phyloP scores from a whole-genome alignment of 2,797 vertebrate genomes.

The Melanotaenia boesemani region DNA sequence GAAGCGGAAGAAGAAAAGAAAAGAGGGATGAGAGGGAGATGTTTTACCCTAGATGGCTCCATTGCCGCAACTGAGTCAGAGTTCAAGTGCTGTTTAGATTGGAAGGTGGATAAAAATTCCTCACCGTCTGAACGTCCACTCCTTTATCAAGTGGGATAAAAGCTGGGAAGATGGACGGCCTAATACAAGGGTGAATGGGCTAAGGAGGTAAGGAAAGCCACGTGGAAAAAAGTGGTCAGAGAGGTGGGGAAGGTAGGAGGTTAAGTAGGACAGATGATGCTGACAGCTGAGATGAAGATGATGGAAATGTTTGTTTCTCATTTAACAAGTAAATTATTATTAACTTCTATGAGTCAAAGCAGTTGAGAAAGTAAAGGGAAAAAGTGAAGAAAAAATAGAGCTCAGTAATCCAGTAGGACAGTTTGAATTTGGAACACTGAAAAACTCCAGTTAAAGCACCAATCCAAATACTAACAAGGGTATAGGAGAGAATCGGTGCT shows the following conservation, averaged over 20 bases:
- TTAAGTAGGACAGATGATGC: background rate
- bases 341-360: background rate
- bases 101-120: conserved; percentile 86
- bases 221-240: background rate
- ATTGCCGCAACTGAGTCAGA: conserved; percentile 45
- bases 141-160: conserved; percentile 56
- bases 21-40: conserved; percentile 58
- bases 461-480: too few species aligned
- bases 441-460: too few species aligned
- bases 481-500: too few species aligned
- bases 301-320: conserved; percentile 12
- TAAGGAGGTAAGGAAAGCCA: background rate
- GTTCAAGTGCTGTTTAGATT: conserved; percentile 83
- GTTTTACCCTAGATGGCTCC: conserved; percentile 82
- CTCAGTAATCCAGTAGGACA: background rate
- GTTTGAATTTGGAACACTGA: too few species aligned
- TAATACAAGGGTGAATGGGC: conserved; percentile 1
- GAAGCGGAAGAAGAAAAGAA: conserved; percentile 18
- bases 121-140: conserved; percentile 45
- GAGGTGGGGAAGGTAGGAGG: background rate
- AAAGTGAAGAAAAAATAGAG: background rate
- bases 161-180: conserved; percentile 26
- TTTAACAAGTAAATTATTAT: background rate
- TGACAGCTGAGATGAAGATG: conserved; percentile 5
- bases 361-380: background rate